Evolutionary conservation across 1,140 invertebrate species (phyloP).

Genomic region (Drosophila sproati): DNA sequence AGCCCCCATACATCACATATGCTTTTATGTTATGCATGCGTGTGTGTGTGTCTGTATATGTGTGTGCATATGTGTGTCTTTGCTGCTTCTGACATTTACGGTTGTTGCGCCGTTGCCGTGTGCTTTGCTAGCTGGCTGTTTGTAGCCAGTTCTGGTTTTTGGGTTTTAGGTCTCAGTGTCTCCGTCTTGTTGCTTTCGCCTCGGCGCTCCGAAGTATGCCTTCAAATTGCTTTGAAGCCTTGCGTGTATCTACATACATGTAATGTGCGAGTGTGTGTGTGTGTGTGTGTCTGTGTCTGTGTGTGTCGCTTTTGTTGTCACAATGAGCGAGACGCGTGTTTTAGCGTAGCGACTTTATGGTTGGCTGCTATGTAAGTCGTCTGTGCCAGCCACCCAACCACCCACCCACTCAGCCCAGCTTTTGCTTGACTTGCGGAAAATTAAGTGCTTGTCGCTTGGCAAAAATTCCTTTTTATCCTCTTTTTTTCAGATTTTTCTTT

Average conservation of each 20-base stretch:
- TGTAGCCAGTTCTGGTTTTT: conserved; percentile 27
- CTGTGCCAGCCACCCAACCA: neutral
- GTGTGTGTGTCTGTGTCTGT: conserved; percentile 27
- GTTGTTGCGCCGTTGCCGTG: conserved; percentile 48
- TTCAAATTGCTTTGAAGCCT: conserved; percentile 73
- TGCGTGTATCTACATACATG: conserved; percentile 6
- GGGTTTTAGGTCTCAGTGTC: conserved; percentile 13
- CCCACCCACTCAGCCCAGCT: conserved; percentile 41
- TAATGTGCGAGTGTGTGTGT: neutral
- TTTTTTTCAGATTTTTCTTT: conserved; percentile 18
- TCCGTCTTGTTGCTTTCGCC: conserved; percentile 13
- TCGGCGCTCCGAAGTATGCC: conserved; percentile 73
- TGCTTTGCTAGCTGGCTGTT: conserved; percentile 1
- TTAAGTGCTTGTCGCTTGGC: conserved; percentile 68
- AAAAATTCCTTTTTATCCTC: conserved; percentile 35
- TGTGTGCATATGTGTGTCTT: conserved; percentile 3
- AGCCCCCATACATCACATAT: conserved; percentile 23
- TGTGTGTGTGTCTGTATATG: neutral
- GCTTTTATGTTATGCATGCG: neutral
- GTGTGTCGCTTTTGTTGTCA: conserved; percentile 38
- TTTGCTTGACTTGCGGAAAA: conserved; percentile 61
- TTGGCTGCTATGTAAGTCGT: conserved; percentile 18
- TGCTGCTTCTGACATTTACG: conserved; percentile 65
- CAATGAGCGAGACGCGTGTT: conserved; percentile 45
- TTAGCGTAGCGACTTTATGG: conserved; percentile 35